Evolutionary conservation across 2,113 vertebrate genomes (phyloP).

Genomic region (Emydocephalus ijimae): DNA sequence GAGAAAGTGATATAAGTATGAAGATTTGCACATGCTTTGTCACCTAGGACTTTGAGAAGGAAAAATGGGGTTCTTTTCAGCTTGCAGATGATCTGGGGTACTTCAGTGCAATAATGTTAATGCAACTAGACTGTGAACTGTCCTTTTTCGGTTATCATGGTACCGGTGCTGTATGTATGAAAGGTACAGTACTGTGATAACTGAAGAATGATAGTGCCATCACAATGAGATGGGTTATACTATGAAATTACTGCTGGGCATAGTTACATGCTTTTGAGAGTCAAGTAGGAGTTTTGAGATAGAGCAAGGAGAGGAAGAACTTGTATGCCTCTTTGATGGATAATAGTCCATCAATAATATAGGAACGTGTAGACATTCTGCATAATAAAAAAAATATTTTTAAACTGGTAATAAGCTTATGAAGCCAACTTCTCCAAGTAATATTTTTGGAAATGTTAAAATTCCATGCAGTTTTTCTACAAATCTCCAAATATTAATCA

Average conservation of each 20-base stretch:
- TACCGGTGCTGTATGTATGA: slow-evolving; percentile 97
- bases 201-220: slow-evolving; percentile 99
- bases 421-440: background rate
- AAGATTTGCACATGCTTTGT: background rate
- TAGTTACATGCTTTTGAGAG: slow-evolving; percentile 11
- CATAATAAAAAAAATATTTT: background rate
- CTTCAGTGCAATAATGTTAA: slow-evolving; percentile 28
- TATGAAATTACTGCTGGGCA: background rate
- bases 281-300: background rate
- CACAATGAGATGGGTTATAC: slow-evolving; percentile 63
- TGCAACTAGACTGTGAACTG: slow-evolving; percentile 82
- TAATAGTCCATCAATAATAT: background rate
- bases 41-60: background rate
- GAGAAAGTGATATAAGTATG: background rate
- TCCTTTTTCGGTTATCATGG: slow-evolving; percentile 99
- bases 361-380: background rate
- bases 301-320: background rate
- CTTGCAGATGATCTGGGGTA: background rate
- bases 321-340: background rate
- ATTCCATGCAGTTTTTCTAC: background rate
- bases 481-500: background rate
- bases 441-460: background rate
- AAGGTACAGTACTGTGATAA: slow-evolving; percentile 99
- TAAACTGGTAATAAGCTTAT: background rate
- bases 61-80: background rate